These are phyloP conservation scores for Onychomys leucogaster DNA, from an alignment of 2,797 vertebrate genomes.

Conservation along the genomic window DNA sequence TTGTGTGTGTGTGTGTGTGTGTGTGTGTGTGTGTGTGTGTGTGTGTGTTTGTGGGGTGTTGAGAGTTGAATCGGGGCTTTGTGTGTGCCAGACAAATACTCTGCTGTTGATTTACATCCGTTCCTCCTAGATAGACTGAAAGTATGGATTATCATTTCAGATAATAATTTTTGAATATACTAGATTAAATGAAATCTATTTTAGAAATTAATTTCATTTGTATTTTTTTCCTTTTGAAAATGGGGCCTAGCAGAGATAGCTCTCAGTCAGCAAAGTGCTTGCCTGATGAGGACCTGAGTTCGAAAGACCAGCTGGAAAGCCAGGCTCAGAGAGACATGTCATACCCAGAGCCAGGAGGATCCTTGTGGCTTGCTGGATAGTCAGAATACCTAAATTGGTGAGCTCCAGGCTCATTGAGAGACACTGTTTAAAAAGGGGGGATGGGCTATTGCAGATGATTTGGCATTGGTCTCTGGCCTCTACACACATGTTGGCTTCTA, in stretches of 20 bases:
- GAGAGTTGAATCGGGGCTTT: background rate
- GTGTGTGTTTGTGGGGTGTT: background rate
- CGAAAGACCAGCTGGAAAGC: background rate
- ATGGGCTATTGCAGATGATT: background rate
- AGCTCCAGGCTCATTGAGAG: background rate
- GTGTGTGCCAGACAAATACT: background rate
- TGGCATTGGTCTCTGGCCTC: background rate
- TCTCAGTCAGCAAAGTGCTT: background rate
- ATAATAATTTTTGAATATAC: background rate
- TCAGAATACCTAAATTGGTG: background rate
- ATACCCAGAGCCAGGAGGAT: background rate
- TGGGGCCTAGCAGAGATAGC: no score
- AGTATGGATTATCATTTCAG: background rate
- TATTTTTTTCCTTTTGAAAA: background rate
- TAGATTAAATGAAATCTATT: background rate
- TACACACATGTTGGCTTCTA: background rate
- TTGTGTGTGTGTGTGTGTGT: background rate
- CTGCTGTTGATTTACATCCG: accelerated
- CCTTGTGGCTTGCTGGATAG: background rate
- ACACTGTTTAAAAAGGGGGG: background rate
- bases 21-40: background rate
- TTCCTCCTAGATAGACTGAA: background rate
- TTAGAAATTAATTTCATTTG: background rate
- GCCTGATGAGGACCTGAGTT: background rate
- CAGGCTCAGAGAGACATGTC: background rate